Evolutionary conservation across 1,140 invertebrate species (phyloP).

Genomic region (Hermetia illucens): DNA sequence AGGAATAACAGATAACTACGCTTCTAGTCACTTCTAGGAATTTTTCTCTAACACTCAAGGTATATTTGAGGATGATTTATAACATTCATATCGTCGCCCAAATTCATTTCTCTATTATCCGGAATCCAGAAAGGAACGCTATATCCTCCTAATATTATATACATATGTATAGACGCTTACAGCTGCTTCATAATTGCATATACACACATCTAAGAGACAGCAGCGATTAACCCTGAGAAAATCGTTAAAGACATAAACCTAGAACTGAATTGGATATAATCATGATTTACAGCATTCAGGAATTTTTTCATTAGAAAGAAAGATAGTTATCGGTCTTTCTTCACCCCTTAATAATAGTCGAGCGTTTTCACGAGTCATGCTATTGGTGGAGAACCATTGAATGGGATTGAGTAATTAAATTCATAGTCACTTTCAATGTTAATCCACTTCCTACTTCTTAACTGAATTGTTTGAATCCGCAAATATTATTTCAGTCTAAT

Average conservation of each 20-base stretch:
- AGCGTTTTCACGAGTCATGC: background rate
- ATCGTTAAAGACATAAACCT: background rate
- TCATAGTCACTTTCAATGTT: background rate
- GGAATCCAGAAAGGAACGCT: background rate
- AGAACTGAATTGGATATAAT: background rate
- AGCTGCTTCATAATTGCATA: too few relatives aligned
- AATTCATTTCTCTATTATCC: too few relatives aligned
- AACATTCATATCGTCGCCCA: background rate
- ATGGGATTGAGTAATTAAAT: background rate
- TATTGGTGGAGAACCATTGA: background rate
- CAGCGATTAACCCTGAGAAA: background rate
- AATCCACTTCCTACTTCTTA: background rate
- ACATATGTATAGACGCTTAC: too few relatives aligned
- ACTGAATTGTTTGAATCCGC: background rate
- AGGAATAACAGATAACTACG: too few relatives aligned
- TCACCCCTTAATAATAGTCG: background rate
- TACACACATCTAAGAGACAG: too few relatives aligned
- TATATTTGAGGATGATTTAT: background rate
- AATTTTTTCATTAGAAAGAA: background rate
- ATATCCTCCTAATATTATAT: too few relatives aligned
- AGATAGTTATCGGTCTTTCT: background rate
- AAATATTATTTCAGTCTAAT: background rate
- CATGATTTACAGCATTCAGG: background rate
- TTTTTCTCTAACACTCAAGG: background rate
- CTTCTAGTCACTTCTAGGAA: too few relatives aligned